These are phyloP conservation scores for Cabera pusaria DNA, from an alignment of 2,888 invertebrate genomes.

Conservation along the genomic window DNA sequence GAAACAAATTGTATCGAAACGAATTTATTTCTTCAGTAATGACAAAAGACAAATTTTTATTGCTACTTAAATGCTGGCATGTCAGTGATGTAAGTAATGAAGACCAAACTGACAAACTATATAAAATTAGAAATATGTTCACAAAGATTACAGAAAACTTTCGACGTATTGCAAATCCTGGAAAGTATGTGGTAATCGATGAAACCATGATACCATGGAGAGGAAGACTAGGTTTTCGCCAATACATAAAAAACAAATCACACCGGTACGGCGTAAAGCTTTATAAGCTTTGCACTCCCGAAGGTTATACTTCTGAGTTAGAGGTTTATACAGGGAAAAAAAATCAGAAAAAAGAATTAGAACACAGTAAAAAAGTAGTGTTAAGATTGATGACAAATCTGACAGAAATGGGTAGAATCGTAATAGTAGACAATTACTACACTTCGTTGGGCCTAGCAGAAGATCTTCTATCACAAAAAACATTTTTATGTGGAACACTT, in stretches of 20 bases:
- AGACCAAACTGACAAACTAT: too few species aligned
- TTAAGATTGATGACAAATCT: conserved; percentile 26
- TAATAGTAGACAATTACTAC: conserved; percentile 42
- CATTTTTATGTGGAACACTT: conserved; percentile 35
- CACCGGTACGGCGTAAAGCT: conserved; percentile 46
- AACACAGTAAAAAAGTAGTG: conserved; percentile 28
- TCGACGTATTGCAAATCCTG: too few species aligned
- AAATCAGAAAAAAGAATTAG: conserved; percentile 16
- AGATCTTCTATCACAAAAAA: conserved; percentile 29
- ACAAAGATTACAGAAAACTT: too few species aligned
- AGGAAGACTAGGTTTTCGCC: too few species aligned
- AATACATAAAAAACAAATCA: conserved; percentile 43
- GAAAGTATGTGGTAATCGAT: too few species aligned
- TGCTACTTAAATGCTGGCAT: too few species aligned
- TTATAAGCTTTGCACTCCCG: conserved; percentile 42
- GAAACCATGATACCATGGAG: too few species aligned
- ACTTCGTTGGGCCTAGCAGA: conserved; percentile 35
- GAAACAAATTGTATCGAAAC: too few species aligned
- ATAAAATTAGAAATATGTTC: too few species aligned
- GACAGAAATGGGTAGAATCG: conserved; percentile 29
- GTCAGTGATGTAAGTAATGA: too few species aligned
- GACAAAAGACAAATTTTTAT: too few species aligned
- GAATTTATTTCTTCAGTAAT: too few species aligned
- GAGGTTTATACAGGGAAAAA: conserved; percentile 16
- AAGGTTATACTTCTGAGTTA: conserved; percentile 32